phyloP scores from a whole-genome alignment of 2,797 vertebrate species.

The Simalia tracyae region DNA sequence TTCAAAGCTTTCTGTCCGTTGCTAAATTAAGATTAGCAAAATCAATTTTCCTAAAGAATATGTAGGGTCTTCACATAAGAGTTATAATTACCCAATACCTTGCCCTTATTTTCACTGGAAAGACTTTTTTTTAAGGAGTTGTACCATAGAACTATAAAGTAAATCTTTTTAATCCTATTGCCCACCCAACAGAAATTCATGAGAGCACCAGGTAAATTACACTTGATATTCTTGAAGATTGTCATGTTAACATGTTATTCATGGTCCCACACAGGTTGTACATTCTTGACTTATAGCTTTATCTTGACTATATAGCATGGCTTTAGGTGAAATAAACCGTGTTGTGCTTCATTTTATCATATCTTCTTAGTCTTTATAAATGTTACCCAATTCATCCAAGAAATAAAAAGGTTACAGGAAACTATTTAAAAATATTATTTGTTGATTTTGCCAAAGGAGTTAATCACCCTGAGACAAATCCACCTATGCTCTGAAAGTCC shows the following conservation, averaged over 20 bases:
- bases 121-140: not conserved
- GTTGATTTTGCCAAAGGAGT: not conserved
- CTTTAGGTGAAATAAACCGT: not conserved
- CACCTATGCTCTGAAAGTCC: not conserved
- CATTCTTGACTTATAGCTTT: not conserved
- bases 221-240: not conserved
- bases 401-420: not conserved
- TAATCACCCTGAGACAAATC: not conserved
- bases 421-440: not conserved
- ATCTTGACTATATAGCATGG: not conserved
- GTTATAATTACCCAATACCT: not conserved
- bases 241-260: not conserved
- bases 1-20: not conserved
- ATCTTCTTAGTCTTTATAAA: not conserved
- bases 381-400: not conserved
- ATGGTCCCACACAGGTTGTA: not conserved
- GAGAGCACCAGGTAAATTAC: not conserved
- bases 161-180: not conserved
- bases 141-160: not conserved
- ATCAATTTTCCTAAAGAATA: not conserved
- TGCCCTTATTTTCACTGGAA: not conserved
- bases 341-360: not conserved
- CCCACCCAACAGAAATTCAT: not conserved
- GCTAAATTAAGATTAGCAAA: not conserved
- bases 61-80: not conserved